phyloP scores from a whole-genome alignment of 2,888 invertebrate species.

The Agriopis marginaria region DNA sequence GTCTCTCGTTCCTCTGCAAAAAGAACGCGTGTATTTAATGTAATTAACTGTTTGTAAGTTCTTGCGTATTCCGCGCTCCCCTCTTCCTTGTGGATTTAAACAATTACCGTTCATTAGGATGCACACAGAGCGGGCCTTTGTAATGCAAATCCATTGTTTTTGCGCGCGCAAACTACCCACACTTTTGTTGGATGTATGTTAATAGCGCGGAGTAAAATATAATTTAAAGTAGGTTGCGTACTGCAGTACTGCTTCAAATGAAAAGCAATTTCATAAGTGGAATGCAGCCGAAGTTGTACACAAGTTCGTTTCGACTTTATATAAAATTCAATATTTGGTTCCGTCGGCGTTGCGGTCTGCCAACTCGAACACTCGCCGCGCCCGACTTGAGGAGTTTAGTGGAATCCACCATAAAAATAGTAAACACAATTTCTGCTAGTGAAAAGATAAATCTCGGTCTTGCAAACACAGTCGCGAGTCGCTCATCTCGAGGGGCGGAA shows the following conservation, averaged over 20 bases:
- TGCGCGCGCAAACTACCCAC: conserved; percentile 51
- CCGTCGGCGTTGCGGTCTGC: conserved; percentile 43
- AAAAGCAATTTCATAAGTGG: conserved; percentile 68
- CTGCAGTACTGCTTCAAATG: conserved; percentile 47
- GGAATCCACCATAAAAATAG: conserved; percentile 69
- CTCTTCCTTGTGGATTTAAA: conserved; percentile 74
- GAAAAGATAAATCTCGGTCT: conserved; percentile 72
- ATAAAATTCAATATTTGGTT: conserved; percentile 70
- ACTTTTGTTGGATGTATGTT: conserved; percentile 49
- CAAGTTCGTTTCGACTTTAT: conserved; percentile 58
- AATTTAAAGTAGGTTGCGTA: conserved; percentile 42
- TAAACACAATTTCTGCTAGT: conserved; percentile 74
- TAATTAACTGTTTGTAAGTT: conserved; percentile 66
- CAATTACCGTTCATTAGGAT: conserved; percentile 78
- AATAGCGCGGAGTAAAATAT: conserved; percentile 41
- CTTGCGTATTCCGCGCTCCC: conserved; percentile 57
- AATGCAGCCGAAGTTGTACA: conserved; percentile 52
- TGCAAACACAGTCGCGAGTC: conserved; percentile 62
- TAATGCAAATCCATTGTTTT: conserved; percentile 77
- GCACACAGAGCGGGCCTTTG: conserved; percentile 67
- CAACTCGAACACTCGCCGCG: conserved; percentile 58
- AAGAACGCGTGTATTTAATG: conserved; percentile 59
- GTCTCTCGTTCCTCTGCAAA: conserved; percentile 47
- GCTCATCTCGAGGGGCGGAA: conserved; percentile 61
- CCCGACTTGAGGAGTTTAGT: conserved; percentile 60